These are phyloP conservation scores for Chaunax sp. DNA, from an alignment of 2,797 vertebrate species.

Conservation along the genomic window DNA sequence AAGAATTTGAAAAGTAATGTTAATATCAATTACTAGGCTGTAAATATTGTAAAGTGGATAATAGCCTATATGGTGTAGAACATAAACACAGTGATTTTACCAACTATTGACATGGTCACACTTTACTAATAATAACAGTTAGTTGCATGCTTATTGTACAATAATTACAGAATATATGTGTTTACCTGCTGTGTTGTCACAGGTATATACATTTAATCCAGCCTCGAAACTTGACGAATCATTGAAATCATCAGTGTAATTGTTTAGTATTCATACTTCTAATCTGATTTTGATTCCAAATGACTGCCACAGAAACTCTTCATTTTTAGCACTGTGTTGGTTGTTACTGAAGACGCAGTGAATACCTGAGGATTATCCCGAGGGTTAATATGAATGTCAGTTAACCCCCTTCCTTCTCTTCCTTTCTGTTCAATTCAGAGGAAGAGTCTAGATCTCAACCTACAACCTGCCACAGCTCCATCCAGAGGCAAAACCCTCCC, in stretches of 20 bases:
- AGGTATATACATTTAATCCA: not conserved
- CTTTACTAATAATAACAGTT: not conserved
- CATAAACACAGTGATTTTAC: no score
- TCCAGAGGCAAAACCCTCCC: conserved; percentile 97
- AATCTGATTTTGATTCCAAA: not conserved
- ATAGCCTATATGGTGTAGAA: no score
- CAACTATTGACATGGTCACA: no score
- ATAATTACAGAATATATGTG: not conserved
- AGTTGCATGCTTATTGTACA: not conserved
- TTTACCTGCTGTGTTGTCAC: not conserved
- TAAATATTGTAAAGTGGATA: not conserved
- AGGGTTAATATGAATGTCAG: conserved; percentile 57
- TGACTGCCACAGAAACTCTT: not conserved
- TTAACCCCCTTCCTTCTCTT: conserved; percentile 73
- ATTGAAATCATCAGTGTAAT: not conserved
- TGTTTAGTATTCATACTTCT: conserved; percentile 1
- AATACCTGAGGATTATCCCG: conserved; percentile 14
- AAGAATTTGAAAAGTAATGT: not conserved
- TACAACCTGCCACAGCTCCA: conserved; percentile 89
- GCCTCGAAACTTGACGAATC: not conserved
- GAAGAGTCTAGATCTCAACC: conserved; percentile 95
- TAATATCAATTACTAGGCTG: not conserved
- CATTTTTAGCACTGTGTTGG: not conserved
- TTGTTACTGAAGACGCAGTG: conserved; percentile 3
- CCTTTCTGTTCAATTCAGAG: conserved; percentile 86